Evolutionary conservation across 2,113 vertebrate species (phyloP).

Genomic region (Triplophysa tibetana): DNA sequence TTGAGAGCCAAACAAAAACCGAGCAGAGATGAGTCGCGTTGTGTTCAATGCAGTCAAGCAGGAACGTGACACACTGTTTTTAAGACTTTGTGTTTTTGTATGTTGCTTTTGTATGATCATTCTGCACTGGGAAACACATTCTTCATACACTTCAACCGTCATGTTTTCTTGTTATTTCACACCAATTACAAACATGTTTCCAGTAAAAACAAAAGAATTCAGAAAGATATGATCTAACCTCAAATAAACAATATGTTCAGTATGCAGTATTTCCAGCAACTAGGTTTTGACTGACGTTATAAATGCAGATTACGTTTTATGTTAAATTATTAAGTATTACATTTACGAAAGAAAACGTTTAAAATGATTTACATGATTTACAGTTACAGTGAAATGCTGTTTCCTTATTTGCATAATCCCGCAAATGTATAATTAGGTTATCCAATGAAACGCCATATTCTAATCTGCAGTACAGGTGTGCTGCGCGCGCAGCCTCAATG

Average conservation of each 20-base stretch:
- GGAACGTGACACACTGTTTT: background rate
- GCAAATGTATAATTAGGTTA: constrained; percentile 21
- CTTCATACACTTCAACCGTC: background rate
- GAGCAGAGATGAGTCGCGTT: background rate
- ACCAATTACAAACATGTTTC: constrained; percentile 19
- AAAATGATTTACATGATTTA: background rate
- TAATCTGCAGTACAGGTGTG: constrained; percentile 43
- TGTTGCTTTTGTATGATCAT: background rate
- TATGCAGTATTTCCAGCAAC: background rate
- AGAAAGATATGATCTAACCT: background rate
- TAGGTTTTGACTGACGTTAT: no score
- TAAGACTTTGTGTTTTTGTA: background rate
- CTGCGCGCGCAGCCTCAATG: background rate
- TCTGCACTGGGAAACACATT: background rate
- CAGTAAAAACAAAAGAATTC: constrained; percentile 26
- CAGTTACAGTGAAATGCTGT: background rate
- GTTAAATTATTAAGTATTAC: background rate
- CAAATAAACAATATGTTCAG: background rate
- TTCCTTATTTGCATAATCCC: background rate
- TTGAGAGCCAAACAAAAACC: background rate
- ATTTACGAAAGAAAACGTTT: background rate
- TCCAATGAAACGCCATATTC: constrained; percentile 46
- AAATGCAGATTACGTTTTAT: background rate
- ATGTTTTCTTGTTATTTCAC: constrained; percentile 22
- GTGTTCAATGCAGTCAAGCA: constrained; percentile 6